Percentiles rank a stretch among this genome's conserved stretches.
These are phyloP conservation scores for Theodoxus fluviatilis DNA, from an alignment of 2,888 invertebrate species.

Conservation along the genomic window DNA sequence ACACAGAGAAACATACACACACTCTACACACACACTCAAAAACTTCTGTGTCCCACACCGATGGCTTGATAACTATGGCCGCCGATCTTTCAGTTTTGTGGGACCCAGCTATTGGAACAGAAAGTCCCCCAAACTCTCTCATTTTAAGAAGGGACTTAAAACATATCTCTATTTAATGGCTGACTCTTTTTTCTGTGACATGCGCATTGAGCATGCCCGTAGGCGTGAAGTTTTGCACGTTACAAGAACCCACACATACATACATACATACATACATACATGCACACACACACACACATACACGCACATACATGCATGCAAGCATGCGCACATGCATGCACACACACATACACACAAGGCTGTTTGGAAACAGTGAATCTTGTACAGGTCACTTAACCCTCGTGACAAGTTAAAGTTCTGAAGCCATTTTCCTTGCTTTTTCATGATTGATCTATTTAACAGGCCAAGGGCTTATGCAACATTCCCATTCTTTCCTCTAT, in stretches of 20 bases:
- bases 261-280: neutral
- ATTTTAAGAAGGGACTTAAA: too few relatives aligned
- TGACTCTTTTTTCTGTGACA: neutral
- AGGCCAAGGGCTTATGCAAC: too few relatives aligned
- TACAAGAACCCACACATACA: neutral
- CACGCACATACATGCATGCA: neutral
- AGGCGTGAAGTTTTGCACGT: neutral
- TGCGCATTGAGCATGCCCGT: neutral
- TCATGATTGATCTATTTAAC: too few relatives aligned
- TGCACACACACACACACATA: slow-evolving; percentile 15
- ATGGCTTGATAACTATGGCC: neutral
- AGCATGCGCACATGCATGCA: neutral
- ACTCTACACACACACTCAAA: neutral
- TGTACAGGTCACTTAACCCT: too few relatives aligned
- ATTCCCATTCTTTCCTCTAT: too few relatives aligned
- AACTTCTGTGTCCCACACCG: neutral
- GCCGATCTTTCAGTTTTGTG: neutral
- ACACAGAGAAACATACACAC: neutral
- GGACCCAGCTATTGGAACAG: neutral
- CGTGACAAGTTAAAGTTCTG: too few relatives aligned
- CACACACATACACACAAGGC: neutral
- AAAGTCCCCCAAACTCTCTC: neutral
- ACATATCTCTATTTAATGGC: neutral
- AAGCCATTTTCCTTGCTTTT: too few relatives aligned
- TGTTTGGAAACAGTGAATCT: too few relatives aligned